Conservation (phyloP, 2,888 invertebrate species). For the Tetragonisca angustula region DNA sequence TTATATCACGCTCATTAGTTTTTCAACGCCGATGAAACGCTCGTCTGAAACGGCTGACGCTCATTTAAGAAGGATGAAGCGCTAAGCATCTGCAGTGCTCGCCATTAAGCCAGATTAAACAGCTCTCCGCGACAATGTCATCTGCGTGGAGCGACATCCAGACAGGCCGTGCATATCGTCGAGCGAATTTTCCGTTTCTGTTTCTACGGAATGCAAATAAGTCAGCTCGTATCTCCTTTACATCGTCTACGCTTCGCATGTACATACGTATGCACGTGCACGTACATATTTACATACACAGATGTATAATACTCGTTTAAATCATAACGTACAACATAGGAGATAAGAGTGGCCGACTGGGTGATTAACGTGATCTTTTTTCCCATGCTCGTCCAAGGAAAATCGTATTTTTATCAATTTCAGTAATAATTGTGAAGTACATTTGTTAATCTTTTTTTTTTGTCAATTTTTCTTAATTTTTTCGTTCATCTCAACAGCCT, state of each 20-base stretch:
- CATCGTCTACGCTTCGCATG: not conserved
- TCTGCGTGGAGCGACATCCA: not conserved
- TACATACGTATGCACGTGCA: not conserved
- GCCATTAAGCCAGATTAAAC: constrained; percentile 52
- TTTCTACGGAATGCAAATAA: not conserved
- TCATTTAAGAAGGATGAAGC: constrained; percentile 37
- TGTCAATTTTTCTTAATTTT: not conserved
- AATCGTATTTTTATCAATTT: not conserved
- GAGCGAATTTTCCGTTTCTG: constrained; percentile 3
- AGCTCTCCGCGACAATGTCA: constrained; percentile 24
- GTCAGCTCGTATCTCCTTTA: not conserved
- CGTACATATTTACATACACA: too few relatives aligned
- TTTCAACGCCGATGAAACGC: not conserved
- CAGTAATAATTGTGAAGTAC: not conserved
- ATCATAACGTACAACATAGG: not conserved
- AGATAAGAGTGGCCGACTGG: not conserved
- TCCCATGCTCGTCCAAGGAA: not conserved
- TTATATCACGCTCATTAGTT: not conserved
- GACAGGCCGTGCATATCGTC: not conserved
- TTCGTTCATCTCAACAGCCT: not conserved
- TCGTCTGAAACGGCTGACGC: constrained; percentile 18
- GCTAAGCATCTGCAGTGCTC: constrained; percentile 40
- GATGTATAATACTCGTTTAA: constrained; percentile 4
- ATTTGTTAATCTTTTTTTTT: not conserved
- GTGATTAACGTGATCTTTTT: not conserved